Conservation (phyloP, 2,113 vertebrate genomes). For the Leptocoma aspasia region DNA sequence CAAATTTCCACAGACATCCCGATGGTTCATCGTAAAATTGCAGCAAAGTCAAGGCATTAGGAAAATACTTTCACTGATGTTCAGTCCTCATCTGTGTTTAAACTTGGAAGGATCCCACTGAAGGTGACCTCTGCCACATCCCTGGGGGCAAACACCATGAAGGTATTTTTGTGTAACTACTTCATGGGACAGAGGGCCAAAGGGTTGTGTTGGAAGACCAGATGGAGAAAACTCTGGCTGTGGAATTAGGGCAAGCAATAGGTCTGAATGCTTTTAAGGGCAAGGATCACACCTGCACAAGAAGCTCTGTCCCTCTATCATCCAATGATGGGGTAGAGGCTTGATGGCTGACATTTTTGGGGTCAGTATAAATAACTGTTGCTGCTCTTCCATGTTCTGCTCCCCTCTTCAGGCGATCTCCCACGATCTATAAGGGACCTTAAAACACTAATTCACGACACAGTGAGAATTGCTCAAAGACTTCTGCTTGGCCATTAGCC, state of each 20-base stretch:
- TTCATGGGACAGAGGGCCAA: not conserved
- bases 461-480: not conserved
- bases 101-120: not conserved
- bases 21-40: not conserved
- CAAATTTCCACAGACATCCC: not conserved
- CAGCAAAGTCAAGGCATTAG: not conserved
- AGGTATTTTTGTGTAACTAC: not conserved
- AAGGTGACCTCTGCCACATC: not conserved
- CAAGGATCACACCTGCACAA: not conserved
- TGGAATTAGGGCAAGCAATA: not conserved
- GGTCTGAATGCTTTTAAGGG: not conserved
- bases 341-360: not conserved
- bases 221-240: not conserved
- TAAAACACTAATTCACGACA: not conserved
- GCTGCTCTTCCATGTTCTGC: not conserved
- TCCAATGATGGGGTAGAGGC: not conserved
- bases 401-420: rapidly evolving
- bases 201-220: not conserved
- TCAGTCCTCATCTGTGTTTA: not conserved
- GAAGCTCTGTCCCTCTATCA: not conserved
- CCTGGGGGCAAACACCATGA: not conserved
- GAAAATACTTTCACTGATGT: not conserved
- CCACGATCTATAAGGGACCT: not conserved
- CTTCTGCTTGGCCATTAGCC: not conserved
- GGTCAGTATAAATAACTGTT: not conserved